These are phyloP conservation scores for Cottus gobio DNA, from an alignment of 2,113 vertebrate species.

Conservation along the genomic window DNA sequence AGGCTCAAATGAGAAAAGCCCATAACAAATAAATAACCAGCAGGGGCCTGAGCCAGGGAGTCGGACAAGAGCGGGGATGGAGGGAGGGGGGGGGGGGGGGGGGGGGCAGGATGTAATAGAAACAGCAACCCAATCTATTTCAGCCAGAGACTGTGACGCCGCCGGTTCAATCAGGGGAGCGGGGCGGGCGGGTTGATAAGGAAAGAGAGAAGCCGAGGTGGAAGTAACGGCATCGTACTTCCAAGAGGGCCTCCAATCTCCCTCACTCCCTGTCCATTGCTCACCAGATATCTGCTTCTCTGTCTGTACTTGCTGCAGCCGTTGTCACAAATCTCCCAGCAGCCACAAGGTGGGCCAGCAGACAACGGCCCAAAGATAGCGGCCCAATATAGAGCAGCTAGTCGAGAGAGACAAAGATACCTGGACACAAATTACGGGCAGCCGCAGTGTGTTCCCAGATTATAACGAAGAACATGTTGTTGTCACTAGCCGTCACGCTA, in stretches of 20 bases:
- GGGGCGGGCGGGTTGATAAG: slow-evolving; percentile 44
- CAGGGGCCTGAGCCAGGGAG: slow-evolving; percentile 42
- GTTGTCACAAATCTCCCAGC: slow-evolving; percentile 39
- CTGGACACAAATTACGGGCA: neutral
- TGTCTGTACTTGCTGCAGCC: slow-evolving; percentile 18
- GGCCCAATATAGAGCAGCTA: slow-evolving; percentile 6
- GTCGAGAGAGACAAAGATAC: neutral
- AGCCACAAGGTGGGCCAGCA: slow-evolving; percentile 8
- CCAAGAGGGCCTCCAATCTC: slow-evolving; percentile 30
- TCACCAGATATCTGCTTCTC: slow-evolving; percentile 22
- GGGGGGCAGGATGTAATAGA: slow-evolving; percentile 56
- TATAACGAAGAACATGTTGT: neutral
- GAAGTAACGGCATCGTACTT: slow-evolving; percentile 43
- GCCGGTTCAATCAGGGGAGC: slow-evolving; percentile 54
- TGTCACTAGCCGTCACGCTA: neutral
- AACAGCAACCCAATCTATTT: slow-evolving; percentile 64
- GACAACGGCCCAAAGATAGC: slow-evolving; percentile 1
- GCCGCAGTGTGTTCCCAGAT: neutral
- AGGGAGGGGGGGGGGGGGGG: neutral
- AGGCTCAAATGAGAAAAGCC: slow-evolving; percentile 71
- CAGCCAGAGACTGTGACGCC: slow-evolving; percentile 38
- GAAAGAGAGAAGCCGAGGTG: slow-evolving; percentile 22
- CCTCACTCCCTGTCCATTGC: slow-evolving; percentile 30
- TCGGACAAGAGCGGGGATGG: slow-evolving; percentile 29
- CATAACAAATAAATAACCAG: slow-evolving; percentile 76